Base-by-base conservation (phyloP, 2,888 invertebrate species). In the Drosophila lacicola region DNA sequence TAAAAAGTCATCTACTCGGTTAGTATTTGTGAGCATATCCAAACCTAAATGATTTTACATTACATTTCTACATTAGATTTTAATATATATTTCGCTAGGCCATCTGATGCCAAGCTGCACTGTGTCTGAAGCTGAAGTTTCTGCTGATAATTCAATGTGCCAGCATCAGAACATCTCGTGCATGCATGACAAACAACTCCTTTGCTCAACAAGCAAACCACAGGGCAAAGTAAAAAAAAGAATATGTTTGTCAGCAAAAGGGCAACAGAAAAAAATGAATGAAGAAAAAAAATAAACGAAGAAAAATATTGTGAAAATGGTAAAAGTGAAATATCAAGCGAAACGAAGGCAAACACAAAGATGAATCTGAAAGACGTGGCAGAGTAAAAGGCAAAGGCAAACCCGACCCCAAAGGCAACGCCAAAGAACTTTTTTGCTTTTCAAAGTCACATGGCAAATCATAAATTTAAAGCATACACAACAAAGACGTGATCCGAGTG, bases 321-420 rank as follows among this genome's bases (percentile, higher is more conserved):
- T 70, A 76, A 82, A 82, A 82, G 82, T 80, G 72, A 84, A 87
- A 87, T 84, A 87, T 84, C 82, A 80, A 87, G 80, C 87, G 75
- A 70, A 75, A 77, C 70, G 76, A 72, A 69, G 68, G 68, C 61
- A 64, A 70, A 46, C 58, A 21, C 56, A 64, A 67, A 65, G 74
- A 74, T 64, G 61, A 64, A 72, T 64, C 62, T 50, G 58, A 73
- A 73, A 72, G 68, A 76, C 63, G 44, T 53, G 57, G 39, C 41
- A 49, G 45, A 29, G 53, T 34, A 44, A 70, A 70, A 46, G 71
- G 41, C 62, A 51, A 63, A 46, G 46, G 34, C 53, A 45, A 67
- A 54, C 42, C 44, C 42, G 62, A 56, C 45, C 50, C 51, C 49
- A 46, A 54, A 57, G 74, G 46, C 64, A 56, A 54, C 57, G 56